These are phyloP conservation scores for Nephrocerus scutellatus DNA, from an alignment of 2,888 invertebrate genomes.

Conservation along the genomic window DNA sequence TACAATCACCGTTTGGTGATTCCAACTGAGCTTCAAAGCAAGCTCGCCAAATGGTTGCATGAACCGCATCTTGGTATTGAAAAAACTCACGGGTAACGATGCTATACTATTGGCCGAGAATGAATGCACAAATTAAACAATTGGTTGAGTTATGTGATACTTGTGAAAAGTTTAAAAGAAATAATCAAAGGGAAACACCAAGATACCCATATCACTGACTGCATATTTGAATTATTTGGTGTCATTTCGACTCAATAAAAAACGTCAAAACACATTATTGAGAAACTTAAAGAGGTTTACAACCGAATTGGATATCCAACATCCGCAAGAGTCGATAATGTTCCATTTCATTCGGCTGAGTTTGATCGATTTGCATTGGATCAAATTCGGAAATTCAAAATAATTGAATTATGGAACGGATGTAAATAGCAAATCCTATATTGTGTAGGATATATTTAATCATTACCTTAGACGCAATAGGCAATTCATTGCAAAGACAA, in stretches of 20 bases:
- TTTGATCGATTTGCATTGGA: too few species aligned
- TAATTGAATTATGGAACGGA: too few species aligned
- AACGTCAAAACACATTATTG: slow-evolving; percentile 7
- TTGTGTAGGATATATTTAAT: too few species aligned
- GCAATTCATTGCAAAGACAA: too few species aligned
- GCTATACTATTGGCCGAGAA: slow-evolving; percentile 17
- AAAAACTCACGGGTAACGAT: slow-evolving; percentile 10
- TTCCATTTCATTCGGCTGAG: slow-evolving; percentile 4
- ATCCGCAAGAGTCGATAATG: too few species aligned
- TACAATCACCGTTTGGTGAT: too few species aligned
- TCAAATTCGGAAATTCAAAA: too few species aligned
- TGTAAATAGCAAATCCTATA: too few species aligned
- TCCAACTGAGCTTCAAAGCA: slow-evolving; percentile 11
- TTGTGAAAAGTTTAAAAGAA: slow-evolving; percentile 19
- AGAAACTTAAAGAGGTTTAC: neutral
- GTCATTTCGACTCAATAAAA: slow-evolving; percentile 5
- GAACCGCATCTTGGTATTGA: slow-evolving; percentile 16
- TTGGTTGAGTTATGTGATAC: slow-evolving; percentile 8
- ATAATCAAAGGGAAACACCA: slow-evolving; percentile 16
- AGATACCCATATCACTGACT: slow-evolving; percentile 12
- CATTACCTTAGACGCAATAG: too few species aligned
- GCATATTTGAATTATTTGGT: slow-evolving; percentile 12
- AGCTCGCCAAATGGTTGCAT: slow-evolving; percentile 14
- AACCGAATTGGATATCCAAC: slow-evolving; percentile 7
- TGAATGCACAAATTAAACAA: slow-evolving; percentile 11